Evolutionary conservation across 2,888 invertebrate species (phyloP), one percentile per base, ranked within the genome.

Genomic region (Cetonia aurata): DNA sequence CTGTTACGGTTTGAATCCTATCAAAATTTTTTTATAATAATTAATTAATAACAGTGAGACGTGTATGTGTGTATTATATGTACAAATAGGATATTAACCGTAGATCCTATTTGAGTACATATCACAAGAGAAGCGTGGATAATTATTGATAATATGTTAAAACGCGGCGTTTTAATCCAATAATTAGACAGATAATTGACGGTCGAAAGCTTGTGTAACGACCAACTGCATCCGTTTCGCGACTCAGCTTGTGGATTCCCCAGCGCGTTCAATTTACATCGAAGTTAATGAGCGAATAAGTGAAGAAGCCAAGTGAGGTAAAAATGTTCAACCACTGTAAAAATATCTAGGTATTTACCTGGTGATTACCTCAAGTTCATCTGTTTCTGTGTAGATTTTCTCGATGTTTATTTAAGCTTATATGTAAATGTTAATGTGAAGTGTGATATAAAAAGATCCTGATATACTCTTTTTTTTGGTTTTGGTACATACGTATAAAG

Each of bases 141-240:
- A 52, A 52, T 52, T 17, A 17, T 25, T 25, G 25, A 52, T 15
- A 8, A 50, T 25, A 25, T 25, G 17, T 25, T 52, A 25, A 52
- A 25, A 25, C 52, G 19, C 19, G 12, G 12, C 25, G 25, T 46
- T 56, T 65, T 52, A 13, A 65, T 65, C 6, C 12, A 65, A 65
- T 65, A 65, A 65, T 65, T 65, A 65, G 50, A 57, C 37, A 42
- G 41, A 44, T 59, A 59, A 59, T 59, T 46, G 50, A 31, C 31
- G 12, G 19, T 42, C 42, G 57, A 41, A 50, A 37, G 50, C 37
- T 65, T 65, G 62, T 65, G 62, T 50, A 65, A 65, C 37, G 62
- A 65, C 37, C 4, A 37, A 37, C 37, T 37, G 10, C 50, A 65
- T 65, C 62, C 62, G 62, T 65, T 65, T 65, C 50, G 33, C 50